phyloP scores from a whole-genome alignment of 2,113 vertebrate genomes.

The Pelusios castaneus region DNA sequence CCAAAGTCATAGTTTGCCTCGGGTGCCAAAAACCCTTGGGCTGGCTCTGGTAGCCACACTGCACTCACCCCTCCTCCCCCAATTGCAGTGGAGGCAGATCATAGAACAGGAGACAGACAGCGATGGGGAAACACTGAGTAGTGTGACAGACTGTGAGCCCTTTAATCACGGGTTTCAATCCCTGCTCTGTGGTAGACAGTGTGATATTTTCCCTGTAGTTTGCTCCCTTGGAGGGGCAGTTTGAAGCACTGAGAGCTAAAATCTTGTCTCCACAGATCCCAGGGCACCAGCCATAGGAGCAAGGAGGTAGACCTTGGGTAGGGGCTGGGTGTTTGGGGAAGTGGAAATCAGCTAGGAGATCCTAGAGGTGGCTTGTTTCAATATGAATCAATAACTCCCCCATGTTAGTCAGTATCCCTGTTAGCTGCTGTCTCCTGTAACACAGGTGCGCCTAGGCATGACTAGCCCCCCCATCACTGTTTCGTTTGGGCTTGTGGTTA shows the following conservation, averaged over 20 bases:
- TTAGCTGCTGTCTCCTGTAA: not conserved
- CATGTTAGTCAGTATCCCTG: no score
- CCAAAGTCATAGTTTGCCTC: no score
- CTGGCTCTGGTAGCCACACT: no score
- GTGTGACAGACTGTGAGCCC: no score
- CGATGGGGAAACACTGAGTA: not conserved
- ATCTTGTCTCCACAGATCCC: not conserved
- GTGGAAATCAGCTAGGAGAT: no score
- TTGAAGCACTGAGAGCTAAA: not conserved
- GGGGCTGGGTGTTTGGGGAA: no score
- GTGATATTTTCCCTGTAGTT: not conserved
- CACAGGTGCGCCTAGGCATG: not conserved
- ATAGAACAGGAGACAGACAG: no score
- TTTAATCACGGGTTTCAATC: not conserved
- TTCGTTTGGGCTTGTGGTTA: not conserved
- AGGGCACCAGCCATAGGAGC: not conserved
- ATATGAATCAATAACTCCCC: not conserved
- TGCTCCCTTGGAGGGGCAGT: not conserved
- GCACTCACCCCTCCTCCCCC: no score
- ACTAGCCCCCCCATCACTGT: not conserved
- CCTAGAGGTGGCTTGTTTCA: no score
- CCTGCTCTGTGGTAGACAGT: not conserved
- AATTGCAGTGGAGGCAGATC: no score
- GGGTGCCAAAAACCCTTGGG: no score
- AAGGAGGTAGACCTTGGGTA: no score